phyloP scores from a whole-genome alignment of 2,888 invertebrate species.

The Leucophenga maculata region DNA sequence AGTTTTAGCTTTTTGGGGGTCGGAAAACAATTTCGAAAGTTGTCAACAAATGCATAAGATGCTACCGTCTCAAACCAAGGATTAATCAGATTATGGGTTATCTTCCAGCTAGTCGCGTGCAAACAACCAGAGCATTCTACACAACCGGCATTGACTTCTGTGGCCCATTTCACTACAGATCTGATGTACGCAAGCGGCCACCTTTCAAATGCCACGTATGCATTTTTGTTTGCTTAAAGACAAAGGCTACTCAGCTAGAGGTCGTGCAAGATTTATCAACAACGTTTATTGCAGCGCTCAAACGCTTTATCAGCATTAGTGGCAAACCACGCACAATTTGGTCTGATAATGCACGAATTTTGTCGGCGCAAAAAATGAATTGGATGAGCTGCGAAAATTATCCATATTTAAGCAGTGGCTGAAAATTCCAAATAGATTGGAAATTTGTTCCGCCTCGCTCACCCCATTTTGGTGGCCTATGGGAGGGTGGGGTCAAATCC shows the following conservation, averaged over 20 bases:
- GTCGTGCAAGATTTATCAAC: neutral
- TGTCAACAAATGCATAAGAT: too few relatives aligned
- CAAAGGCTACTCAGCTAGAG: neutral
- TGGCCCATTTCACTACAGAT: neutral
- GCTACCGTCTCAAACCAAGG: too few relatives aligned
- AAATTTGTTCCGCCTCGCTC: neutral
- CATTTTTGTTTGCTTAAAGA: neutral
- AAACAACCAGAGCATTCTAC: constrained; percentile 25
- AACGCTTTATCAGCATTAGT: too few relatives aligned
- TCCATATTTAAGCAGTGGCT: too few relatives aligned
- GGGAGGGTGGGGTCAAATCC: neutral
- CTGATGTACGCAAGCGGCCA: neutral
- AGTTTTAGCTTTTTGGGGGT: neutral
- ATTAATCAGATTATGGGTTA: too few relatives aligned
- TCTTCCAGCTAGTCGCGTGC: too few relatives aligned
- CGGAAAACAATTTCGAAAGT: neutral
- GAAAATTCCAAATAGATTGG: too few relatives aligned
- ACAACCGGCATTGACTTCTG: constrained; percentile 9
- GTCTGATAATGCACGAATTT: too few relatives aligned
- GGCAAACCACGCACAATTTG: too few relatives aligned
- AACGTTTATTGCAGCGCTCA: neutral
- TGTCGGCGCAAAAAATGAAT: too few relatives aligned
- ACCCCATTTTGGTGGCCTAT: neutral
- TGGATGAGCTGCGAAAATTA: too few relatives aligned
- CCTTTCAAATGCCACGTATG: neutral